Conservation (phyloP, 1,140 invertebrate genomes). For the Bombus confusus region DNA sequence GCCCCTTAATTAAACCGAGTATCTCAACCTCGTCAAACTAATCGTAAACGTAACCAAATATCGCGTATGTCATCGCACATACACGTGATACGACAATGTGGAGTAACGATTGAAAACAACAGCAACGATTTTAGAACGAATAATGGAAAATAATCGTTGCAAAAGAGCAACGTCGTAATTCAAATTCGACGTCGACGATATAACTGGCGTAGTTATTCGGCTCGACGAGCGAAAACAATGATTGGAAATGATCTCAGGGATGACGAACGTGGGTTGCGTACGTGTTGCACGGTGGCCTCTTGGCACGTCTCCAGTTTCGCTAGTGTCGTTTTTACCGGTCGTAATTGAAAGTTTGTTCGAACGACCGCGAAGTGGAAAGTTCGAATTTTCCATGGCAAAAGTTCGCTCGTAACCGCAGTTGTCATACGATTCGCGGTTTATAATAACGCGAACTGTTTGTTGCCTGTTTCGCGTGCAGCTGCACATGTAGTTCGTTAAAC, state of each 20-base stretch:
- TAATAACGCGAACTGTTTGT: background rate
- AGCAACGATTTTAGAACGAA: background rate
- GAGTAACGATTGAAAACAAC: background rate
- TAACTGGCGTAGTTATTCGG: background rate
- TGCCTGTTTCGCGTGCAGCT: no score
- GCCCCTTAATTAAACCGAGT: no score
- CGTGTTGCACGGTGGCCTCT: slow-evolving; percentile 45
- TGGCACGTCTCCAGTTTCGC: slow-evolving; percentile 39
- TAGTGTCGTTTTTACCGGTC: slow-evolving; percentile 24
- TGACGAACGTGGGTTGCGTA: slow-evolving; percentile 28
- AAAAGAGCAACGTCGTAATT: background rate
- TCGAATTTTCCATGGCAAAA: background rate
- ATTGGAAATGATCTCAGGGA: slow-evolving; percentile 20
- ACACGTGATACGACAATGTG: no score
- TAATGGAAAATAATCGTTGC: no score
- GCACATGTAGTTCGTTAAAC: background rate
- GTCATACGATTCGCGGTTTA: background rate
- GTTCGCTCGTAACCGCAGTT: background rate
- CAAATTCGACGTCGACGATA: background rate
- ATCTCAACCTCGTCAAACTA: no score
- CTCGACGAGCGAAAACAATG: slow-evolving; percentile 6
- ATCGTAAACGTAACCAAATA: no score
- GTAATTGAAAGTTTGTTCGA: slow-evolving; percentile 47
- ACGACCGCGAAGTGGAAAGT: slow-evolving; percentile 15
- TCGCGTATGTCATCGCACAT: no score